A percentile compares a stretch with the other conserved stretches of the same genome.
These are phyloP conservation scores for Drosophila prostipennis DNA, from an alignment of 2,888 invertebrate species.

Conservation along the genomic window DNA sequence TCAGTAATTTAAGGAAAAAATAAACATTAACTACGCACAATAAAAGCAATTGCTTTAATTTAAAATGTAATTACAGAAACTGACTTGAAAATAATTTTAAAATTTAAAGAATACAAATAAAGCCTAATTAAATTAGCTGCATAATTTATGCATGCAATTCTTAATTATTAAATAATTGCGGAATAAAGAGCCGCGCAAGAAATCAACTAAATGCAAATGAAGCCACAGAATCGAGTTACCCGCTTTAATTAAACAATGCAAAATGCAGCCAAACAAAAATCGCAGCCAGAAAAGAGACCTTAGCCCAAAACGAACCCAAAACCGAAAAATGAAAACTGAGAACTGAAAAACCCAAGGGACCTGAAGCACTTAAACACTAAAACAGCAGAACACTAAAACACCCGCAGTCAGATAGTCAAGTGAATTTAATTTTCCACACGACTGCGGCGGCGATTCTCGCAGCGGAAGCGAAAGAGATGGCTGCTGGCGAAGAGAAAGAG, in stretches of 20 bases:
- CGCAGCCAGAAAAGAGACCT: neutral
- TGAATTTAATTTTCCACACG: conserved; percentile 79
- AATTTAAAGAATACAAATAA: neutral
- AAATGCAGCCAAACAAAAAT: conserved; percentile 7
- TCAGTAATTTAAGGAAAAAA: neutral
- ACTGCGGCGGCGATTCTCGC: conserved; percentile 52
- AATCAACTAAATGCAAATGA: conserved; percentile 1
- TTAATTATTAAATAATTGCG: neutral
- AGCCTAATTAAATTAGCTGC: neutral
- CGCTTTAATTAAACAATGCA: conserved; percentile 11
- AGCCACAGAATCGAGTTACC: neutral
- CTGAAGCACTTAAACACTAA: conserved; percentile 1
- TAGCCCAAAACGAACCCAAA: neutral
- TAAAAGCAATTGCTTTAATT: neutral
- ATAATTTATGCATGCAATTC: neutral
- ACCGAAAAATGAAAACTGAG: neutral
- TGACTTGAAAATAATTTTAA: no score
- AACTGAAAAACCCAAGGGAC: conserved; percentile 6
- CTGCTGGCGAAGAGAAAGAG: neutral
- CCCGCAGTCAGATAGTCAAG: conserved; percentile 50
- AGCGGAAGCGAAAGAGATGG: conserved; percentile 55
- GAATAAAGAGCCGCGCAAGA: neutral
- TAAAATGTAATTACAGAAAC: neutral
- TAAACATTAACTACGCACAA: neutral
- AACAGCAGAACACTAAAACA: neutral